These are phyloP conservation scores for Clusia tigrina DNA, from an alignment of 2,888 invertebrate genomes.

Conservation along the genomic window DNA sequence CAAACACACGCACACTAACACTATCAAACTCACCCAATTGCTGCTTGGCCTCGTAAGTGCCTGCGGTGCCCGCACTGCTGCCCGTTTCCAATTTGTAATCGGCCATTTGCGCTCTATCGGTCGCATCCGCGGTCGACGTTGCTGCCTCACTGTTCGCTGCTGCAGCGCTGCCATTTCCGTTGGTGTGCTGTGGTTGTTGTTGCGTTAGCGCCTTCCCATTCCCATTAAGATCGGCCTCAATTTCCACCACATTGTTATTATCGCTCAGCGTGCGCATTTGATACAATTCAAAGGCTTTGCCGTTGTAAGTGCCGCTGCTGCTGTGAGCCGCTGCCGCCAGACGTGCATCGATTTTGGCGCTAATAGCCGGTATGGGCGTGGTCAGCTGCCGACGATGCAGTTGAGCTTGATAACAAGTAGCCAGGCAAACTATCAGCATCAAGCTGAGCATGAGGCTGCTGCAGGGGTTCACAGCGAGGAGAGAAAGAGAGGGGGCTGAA, in stretches of 20 bases:
- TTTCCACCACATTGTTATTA: constrained; percentile 44
- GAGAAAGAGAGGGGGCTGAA: neutral
- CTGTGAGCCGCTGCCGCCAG: constrained; percentile 45
- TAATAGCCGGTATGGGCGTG: constrained; percentile 48
- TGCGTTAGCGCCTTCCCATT: constrained; percentile 39
- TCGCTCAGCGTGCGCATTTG: constrained; percentile 58
- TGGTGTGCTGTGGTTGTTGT: constrained; percentile 5
- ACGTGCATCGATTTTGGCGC: constrained; percentile 51
- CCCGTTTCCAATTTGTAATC: constrained; percentile 54
- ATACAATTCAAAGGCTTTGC: constrained; percentile 60
- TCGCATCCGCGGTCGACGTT: constrained; percentile 22
- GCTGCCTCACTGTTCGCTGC: neutral
- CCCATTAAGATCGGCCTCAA: constrained; percentile 52
- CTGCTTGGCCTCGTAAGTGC: constrained; percentile 52
- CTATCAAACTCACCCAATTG: constrained; percentile 47
- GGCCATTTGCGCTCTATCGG: constrained; percentile 41
- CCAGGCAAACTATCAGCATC: constrained; percentile 66
- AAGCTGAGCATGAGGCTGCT: constrained; percentile 54
- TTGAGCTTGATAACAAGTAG: constrained; percentile 72
- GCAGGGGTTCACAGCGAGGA: neutral
- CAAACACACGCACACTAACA: neutral
- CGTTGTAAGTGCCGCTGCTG: constrained; percentile 60
- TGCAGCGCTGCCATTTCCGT: constrained; percentile 26
- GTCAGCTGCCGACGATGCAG: constrained; percentile 52
- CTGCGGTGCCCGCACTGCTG: constrained; percentile 43